Evolutionary conservation across 2,888 invertebrate species (phyloP), one percentile per base, ranked within the genome.

Genomic region (Epicampocera succincta): DNA sequence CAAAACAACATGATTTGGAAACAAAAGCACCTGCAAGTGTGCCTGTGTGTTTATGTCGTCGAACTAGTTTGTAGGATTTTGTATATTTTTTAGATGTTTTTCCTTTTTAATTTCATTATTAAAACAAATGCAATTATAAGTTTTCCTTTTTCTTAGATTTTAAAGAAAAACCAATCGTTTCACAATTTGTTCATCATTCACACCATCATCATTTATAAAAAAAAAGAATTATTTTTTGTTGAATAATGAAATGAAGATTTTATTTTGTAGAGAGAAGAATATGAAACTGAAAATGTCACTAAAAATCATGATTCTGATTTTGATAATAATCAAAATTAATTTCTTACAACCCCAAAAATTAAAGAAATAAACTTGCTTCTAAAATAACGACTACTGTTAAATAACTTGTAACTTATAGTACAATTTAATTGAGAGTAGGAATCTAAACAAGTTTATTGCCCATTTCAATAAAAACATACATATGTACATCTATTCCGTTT

Each of bases 71-170:
- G 48, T 82, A 82, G 78, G 48, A 82, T 78, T 56, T 78, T 82
- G 82, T 82, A 82, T 82, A 82, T 82, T 82, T 77, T 77, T 78
- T 82, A 82, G 66, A 82, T 78, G 65, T 74, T 74, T 82, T 78
- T 61, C 73, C 50, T 58, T 44, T 69, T 82, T 74, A 63, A 77
- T 81, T 77, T 81, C 63, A 77, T 81, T 76, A 82, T 71, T 74
- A 74, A 40, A 71, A 75, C 78, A 61, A 65, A 75, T 71, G 60
- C 74, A 82, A 66, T 78, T 82, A 71, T 82, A 78, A 78, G 74
- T 74, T 74, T 78, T 75, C 68, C 42, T 63, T 73, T 76, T 73
- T 73, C 73, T 54, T 71, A 75, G 68, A 77, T 56, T 63, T 42
- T 63, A 73, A 81, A 68, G 44, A 81, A 81, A 76, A 52, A 48